Evolutionary conservation across 2,113 vertebrate species (phyloP), one percentile per base, ranked within the genome.

Genomic region (Shinisaurus crocodilurus): DNA sequence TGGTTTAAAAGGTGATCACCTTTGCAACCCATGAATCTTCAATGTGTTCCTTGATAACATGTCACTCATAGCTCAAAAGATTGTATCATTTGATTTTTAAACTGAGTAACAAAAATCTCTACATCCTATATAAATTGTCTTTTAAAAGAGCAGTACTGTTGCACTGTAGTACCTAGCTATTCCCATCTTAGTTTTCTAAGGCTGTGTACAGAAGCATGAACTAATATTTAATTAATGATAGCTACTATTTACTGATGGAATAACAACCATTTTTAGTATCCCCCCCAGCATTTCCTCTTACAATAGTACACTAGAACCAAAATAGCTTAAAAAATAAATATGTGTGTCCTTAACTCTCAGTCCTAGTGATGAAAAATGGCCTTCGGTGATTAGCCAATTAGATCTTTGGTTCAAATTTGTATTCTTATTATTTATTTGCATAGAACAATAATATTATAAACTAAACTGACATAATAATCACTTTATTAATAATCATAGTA

Each of bases 1-100:
- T 80, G 16, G 57, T 65, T 37, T 67, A 85, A 72, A 67, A 5
- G 29, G 80, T 84, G 4, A 86, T 82, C 10, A 70, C 8, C 5
- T 86, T 87, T 82, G 27, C 65, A 27, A 92, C 34, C 34, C n/a
- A 75, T 9, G 90, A 43, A 74, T 87, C 50, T 82, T 88, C 74
- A 88, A 69, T 70, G 4, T 6, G 34, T 12, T 63, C 48, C 75
- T 88, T 92, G 63, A 82, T 84, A 69, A 74, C 3, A 29, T 72
- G 29, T 10, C 20, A 92, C 60, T 88, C 32, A 29, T 43, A n/a
- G 10, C n/a, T 79, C 40, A 86, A 83, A 65, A 79, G 72, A 25
- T 87, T 9, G 63, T 90, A 77, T 50, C 6, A 83, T 89, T 84
- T 84, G 6, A 34, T 91, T 86, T 37, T 80, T 88, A 69, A 27